Conservation (phyloP, 2,797 vertebrate species). For the Hemitrygon akajei region DNA sequence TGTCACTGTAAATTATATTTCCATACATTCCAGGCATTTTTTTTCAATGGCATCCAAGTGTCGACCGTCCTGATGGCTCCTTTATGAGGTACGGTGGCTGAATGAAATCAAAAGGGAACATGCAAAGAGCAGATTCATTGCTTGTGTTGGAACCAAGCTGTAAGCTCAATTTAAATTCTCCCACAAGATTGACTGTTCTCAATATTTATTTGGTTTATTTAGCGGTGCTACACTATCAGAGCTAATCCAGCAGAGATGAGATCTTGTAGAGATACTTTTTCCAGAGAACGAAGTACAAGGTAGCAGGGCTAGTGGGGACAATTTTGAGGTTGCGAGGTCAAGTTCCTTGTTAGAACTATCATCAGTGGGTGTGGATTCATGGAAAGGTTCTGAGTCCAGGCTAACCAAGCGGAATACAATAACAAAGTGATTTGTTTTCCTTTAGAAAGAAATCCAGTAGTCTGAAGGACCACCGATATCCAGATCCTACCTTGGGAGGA, state of each 20-base stretch:
- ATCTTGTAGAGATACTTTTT: background rate
- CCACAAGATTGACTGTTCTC: background rate
- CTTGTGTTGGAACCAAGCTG: background rate
- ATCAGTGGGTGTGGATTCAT: background rate
- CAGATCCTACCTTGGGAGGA: slow-evolving; percentile 4
- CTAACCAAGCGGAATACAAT: background rate
- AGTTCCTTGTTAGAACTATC: background rate
- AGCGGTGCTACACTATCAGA: background rate
- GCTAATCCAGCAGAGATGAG: background rate
- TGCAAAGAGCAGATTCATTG: slow-evolving; percentile 7
- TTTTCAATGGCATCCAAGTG: background rate
- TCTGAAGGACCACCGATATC: background rate
- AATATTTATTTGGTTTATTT: background rate
- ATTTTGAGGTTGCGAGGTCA: background rate
- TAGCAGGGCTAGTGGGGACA: background rate
- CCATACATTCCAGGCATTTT: background rate
- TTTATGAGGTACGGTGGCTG: background rate
- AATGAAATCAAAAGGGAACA: background rate
- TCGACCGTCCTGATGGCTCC: background rate
- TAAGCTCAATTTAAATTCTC: background rate
- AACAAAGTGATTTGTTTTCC: background rate
- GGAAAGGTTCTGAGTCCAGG: background rate
- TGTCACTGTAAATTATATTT: background rate
- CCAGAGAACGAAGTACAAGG: no score
- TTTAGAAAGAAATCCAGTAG: background rate